Evolutionary conservation across 2,888 invertebrate genomes (phyloP).

Genomic region (Leucophenga maculata): DNA sequence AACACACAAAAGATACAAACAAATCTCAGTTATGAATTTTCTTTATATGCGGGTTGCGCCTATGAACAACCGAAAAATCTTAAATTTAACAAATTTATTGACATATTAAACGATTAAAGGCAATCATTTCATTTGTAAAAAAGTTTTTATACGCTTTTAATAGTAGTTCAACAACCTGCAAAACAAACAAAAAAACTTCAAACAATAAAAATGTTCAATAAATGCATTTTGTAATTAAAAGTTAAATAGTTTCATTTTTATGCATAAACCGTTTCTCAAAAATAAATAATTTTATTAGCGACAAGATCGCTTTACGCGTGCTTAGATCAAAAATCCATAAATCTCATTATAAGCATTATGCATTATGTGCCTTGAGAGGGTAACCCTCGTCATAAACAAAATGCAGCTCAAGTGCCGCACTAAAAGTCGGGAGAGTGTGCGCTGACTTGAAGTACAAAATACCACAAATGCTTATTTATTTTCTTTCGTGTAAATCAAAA

Average conservation of each 20-base stretch:
- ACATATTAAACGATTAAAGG: conserved; percentile 40
- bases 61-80: no score
- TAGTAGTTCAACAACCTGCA: conserved; percentile 50
- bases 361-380: not conserved
- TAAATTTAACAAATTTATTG: conserved; percentile 50
- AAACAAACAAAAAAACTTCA: conserved; percentile 9
- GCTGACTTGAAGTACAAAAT: conserved; percentile 43
- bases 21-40: no score
- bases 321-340: conserved; percentile 23
- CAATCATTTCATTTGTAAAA: conserved; percentile 12
- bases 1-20: no score
- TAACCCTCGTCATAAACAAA: not conserved
- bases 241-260: not conserved
- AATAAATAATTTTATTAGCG: conserved; percentile 22
- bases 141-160: conserved; percentile 62
- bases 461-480: conserved; percentile 48
- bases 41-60: no score
- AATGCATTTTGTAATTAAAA: conserved; percentile 22
- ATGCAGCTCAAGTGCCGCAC: conserved; percentile 12
- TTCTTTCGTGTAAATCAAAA: conserved; percentile 54
- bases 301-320: conserved; percentile 26
- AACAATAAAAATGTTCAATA: not conserved
- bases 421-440: not conserved
- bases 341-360: conserved; percentile 12
- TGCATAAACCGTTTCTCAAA: not conserved